Evolutionary conservation across 2,113 vertebrate genomes (phyloP), one percentile per base, ranked within the genome.

Genomic region (Pristiophorus japonicus): DNA sequence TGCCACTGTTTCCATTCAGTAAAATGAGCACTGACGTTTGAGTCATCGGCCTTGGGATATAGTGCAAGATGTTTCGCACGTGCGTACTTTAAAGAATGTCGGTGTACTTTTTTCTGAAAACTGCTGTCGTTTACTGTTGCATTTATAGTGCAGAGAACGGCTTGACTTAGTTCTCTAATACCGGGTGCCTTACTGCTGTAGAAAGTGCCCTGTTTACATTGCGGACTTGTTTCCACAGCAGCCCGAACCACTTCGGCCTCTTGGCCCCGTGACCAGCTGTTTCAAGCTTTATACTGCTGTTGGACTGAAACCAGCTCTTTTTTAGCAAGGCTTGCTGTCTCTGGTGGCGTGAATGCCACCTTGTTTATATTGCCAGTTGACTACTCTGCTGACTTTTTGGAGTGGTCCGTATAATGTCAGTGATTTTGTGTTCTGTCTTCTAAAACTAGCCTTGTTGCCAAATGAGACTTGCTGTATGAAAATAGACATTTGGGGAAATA

Each of bases 221-320:
- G 34, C 34, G 7, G 4, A 81, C 10, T 92, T 63, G 34, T 63
- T 91, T 91, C 88, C 16, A 63, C 88, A 20, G 14, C 55, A 63
- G 55, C 88, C 16, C 8, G 88, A 91, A 91, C 59, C 88, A 38
- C 16, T 63, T 91, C 16, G 14, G 88, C 88, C 88, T 91, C 88
- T 91, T 91, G 59, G 55, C 88, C 88, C 18, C 59, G 12, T 91
- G 59, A 62, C n/a, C 59, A 91, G 88, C 34, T n/a, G 88, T 92
- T 92, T 38, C 18, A 63, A 65, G 88, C 38, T 63, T 92, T 92
- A 62, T 38, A 92, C 59, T 92, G n/a, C 16, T 10, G 14, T 92
- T 92, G 88, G 88, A 92, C 34, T 63, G n/a, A 92, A 92, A 92
- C 59, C 85, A 34, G 85, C 85, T 88, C 22, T 87, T 85, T 87